phyloP scores from a whole-genome alignment of 37 sponge, comb jelly and placozoan genomes.

The Geodia barretti region DNA sequence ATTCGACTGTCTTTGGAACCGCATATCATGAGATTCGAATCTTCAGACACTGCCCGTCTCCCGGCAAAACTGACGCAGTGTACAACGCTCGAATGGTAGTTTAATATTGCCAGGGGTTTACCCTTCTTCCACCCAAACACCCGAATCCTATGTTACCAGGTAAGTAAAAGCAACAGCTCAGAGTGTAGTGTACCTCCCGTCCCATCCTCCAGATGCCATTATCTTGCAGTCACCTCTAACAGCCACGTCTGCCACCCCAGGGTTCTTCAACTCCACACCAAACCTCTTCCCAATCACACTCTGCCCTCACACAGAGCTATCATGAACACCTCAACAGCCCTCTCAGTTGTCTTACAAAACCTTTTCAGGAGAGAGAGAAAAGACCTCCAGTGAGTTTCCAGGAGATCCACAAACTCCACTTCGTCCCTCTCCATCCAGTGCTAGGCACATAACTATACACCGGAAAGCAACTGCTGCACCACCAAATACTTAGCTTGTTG shows the following conservation, averaged over 20 bases:
- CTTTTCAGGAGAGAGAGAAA: slow-evolving; percentile 19
- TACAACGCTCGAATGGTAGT: slow-evolving; percentile 54
- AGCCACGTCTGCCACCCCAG: slow-evolving; percentile 52
- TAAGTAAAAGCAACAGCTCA: not conserved
- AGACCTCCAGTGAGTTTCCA: slow-evolving; percentile 28
- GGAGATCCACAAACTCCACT: slow-evolving; percentile 55
- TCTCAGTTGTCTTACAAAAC: slow-evolving; percentile 26
- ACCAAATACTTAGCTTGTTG: not conserved
- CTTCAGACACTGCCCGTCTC: not conserved
- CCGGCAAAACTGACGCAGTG: slow-evolving; percentile 40
- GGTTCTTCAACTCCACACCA: slow-evolving; percentile 46
- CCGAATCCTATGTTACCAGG: slow-evolving; percentile 38
- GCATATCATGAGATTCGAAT: slow-evolving; percentile 54
- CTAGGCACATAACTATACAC: slow-evolving; percentile 60
- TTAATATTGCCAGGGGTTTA: slow-evolving; percentile 74
- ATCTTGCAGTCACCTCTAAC: slow-evolving; percentile 67
- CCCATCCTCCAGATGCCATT: slow-evolving; percentile 80
- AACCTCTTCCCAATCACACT: slow-evolving; percentile 31
- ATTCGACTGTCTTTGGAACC: slow-evolving; percentile 75
- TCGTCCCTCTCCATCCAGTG: not conserved
- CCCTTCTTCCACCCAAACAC: slow-evolving; percentile 76
- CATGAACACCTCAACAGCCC: not conserved
- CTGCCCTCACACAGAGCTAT: not conserved
- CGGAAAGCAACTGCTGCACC: not conserved
- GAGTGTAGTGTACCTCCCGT: slow-evolving; percentile 55